phyloP scores from a whole-genome alignment of 2,888 invertebrate genomes.

The Coelinius sp. region DNA sequence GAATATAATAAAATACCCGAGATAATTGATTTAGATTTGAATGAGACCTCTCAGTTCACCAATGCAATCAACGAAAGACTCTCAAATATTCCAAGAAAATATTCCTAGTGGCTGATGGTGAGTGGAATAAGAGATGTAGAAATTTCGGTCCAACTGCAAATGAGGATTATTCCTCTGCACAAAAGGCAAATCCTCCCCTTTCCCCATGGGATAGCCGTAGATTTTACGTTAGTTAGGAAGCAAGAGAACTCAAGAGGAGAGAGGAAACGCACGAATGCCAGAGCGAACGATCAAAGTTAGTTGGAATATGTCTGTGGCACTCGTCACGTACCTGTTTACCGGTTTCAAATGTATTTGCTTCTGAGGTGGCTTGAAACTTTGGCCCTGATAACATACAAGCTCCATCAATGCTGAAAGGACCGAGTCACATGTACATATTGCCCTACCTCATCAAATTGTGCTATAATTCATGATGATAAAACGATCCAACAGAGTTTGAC shows the following conservation, averaged over 20 bases:
- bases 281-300: conserved; percentile 46
- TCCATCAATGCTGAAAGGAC: not conserved
- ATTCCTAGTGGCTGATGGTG: not conserved
- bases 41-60: not conserved
- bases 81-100: not conserved
- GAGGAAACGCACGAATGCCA: conserved; percentile 3
- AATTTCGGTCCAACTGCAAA: conserved; percentile 7
- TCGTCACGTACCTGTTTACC: conserved; percentile 48
- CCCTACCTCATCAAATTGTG: not conserved
- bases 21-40: not conserved
- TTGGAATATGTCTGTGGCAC: conserved; percentile 32
- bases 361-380: not conserved
- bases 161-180: conserved; percentile 8
- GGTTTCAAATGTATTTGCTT: conserved; percentile 21
- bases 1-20: not conserved
- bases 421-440: not conserved
- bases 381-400: conserved; percentile 2
- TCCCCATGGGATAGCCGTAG: not conserved
- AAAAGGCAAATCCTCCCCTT: not conserved
- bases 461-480: not conserved
- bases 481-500: not conserved
- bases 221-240: not conserved
- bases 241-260: not conserved
- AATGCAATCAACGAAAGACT: not conserved
- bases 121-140: not conserved